phyloP scores from a whole-genome alignment of 2,888 invertebrate species.

The Antitype chi region DNA sequence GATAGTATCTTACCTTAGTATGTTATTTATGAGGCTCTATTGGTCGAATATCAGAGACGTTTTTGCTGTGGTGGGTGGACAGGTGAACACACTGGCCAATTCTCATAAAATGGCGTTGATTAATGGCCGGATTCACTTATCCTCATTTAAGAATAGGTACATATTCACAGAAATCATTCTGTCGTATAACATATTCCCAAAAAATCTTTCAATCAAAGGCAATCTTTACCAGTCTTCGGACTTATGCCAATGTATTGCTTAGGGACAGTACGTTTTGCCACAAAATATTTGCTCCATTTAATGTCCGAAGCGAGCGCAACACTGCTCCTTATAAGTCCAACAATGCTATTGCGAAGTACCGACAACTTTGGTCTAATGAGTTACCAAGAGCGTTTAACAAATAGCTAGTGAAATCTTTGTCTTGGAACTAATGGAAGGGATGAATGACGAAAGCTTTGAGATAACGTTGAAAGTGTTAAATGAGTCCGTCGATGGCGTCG shows the following conservation, averaged over 20 bases:
- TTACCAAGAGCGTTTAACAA: constrained; percentile 42
- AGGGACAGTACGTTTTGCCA: constrained; percentile 9
- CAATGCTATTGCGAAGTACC: constrained; percentile 60
- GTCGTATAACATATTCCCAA: background rate
- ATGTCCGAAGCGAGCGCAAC: constrained; percentile 24
- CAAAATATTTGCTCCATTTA: constrained; percentile 32
- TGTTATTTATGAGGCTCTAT: background rate
- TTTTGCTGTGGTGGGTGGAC: background rate
- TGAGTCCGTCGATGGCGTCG: constrained; percentile 34
- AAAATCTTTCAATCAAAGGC: background rate
- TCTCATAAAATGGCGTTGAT: background rate
- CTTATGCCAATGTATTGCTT: background rate
- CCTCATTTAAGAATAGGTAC: background rate
- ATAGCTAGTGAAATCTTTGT: constrained; percentile 44
- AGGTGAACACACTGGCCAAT: background rate
- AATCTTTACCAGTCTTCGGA: background rate
- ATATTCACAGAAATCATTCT: background rate
- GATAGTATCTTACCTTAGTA: constrained; percentile 13
- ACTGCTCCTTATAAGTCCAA: constrained; percentile 55
- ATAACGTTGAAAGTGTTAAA: constrained; percentile 55
- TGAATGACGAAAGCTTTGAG: constrained; percentile 45
- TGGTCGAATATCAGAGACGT: background rate
- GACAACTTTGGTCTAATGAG: constrained; percentile 58
- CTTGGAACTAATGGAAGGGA: constrained; percentile 36
- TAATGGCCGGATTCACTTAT: background rate